Percentiles rank a stretch among this genome's conserved stretches.
Conservation (phyloP, 2,113 vertebrate species). For the Columbina picui region DNA sequence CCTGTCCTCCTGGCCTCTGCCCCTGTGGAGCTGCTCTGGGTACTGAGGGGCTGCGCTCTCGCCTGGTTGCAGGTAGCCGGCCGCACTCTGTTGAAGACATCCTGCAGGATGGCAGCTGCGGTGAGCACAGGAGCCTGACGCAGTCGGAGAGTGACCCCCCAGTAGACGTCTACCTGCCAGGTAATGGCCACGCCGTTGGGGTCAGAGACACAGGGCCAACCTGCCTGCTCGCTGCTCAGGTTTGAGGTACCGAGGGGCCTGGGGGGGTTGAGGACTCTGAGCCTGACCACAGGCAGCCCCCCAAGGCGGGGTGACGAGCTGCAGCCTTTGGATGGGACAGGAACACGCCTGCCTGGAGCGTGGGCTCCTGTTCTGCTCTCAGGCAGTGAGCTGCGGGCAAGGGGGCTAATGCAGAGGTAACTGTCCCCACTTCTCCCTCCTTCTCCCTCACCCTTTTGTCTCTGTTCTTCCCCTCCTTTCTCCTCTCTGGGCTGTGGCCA, state of each 20-base stretch:
- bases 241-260: fast-evolving
- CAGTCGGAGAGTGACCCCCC: constrained; percentile 79
- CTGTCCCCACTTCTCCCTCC: neutral
- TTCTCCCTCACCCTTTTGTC: constrained; percentile 16
- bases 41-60: neutral
- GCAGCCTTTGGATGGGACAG: neutral
- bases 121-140: constrained; percentile 82
- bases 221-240: fast-evolving
- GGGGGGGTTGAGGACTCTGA: fast-evolving
- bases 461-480: constrained; percentile 47
- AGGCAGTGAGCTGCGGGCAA: neutral
- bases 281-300: neutral
- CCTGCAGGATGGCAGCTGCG: constrained; percentile 83
- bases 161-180: constrained; percentile 84
- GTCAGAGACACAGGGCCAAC: fast-evolving
- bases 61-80: constrained; percentile 75
- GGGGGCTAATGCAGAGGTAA: neutral
- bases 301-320: fast-evolving
- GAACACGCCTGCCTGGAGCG: fast-evolving
- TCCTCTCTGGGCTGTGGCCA: neutral
- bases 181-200: neutral
- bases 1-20: fast-evolving
- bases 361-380: fast-evolving
- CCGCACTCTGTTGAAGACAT: constrained; percentile 81
- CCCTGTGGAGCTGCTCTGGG: neutral